Evolutionary conservation across 2,113 vertebrate genomes (phyloP).

Genomic region (Thryonomys swinderianus): DNA sequence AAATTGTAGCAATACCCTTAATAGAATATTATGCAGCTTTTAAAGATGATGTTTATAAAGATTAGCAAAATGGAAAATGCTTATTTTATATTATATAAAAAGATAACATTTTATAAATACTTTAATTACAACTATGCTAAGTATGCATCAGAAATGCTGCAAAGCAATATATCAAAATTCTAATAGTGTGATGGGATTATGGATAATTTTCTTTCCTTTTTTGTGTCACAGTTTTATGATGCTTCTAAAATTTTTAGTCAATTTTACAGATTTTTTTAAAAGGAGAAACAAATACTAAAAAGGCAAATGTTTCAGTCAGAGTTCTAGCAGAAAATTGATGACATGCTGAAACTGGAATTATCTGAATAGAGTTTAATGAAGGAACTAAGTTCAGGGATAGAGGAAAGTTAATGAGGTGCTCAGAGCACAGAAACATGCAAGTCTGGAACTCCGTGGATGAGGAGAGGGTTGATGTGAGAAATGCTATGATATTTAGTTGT

Average conservation of each 20-base stretch:
- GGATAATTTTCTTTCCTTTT: conserved; percentile 13
- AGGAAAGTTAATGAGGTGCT: neutral
- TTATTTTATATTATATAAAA: conserved; percentile 60
- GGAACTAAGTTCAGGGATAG: neutral
- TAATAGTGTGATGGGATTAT: neutral
- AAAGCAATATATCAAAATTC: conserved; percentile 29
- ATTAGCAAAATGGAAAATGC: conserved; percentile 52
- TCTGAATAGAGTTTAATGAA: conserved; percentile 30
- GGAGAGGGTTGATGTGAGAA: neutral
- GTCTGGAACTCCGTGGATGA: neutral
- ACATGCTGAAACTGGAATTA: neutral
- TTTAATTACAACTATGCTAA: conserved; percentile 51
- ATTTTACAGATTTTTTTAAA: conserved; percentile 1
- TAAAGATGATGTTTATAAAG: conserved; percentile 58
- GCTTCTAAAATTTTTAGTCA: neutral
- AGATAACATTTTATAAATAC: conserved; percentile 48
- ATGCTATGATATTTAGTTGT: neutral
- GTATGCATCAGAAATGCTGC: conserved; percentile 46
- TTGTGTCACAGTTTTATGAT: conserved; percentile 40
- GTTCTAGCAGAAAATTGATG: conserved; percentile 31
- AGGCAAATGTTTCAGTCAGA: conserved; percentile 36
- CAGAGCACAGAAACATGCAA: neutral
- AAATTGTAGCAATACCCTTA: conserved; percentile 28
- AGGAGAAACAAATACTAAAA: neutral
- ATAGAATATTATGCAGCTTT: conserved; percentile 47